Base-by-base conservation (phyloP, 2,797 vertebrate genomes). In the Helicolenus hilgendorfi region DNA sequence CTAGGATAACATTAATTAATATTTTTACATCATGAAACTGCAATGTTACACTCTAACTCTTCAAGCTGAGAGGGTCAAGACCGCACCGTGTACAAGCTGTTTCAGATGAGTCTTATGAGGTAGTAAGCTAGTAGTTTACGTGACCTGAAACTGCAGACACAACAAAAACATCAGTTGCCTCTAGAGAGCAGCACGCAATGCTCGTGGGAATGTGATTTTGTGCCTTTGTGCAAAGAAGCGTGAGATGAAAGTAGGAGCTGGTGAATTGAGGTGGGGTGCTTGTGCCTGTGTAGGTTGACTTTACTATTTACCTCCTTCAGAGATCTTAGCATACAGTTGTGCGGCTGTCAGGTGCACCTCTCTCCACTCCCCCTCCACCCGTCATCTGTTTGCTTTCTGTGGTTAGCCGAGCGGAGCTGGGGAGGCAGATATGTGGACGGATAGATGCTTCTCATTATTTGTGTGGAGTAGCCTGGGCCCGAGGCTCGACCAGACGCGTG, bases 341-440 rank as follows among this genome's bases (percentile, higher is more conserved):
- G 81, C 45, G 84, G 63, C 93, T 94, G 90, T 95, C 92, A 94
- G 94, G 86, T 94, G 92, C 75, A 67, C 74, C 77, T 33, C 80
- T n/a, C 60, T 1, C 7, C 3, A 41, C 2, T 45, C 26, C 79
- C 38, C 38, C 29, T 18, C 63, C 81, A 59, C 86, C 84, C 77
- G 2, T 92, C 93, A 84, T 91, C 83, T 97, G 94, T 95, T 95
- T 96, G 92, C 89, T 93, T 55, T 93, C 72, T 92, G 94, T 35
- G 95, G 94, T 95, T 89, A 89, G 92, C 79, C 2, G 70, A 87
- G 85, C 26, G 1, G 77, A 81, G 91, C 86, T 60, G 74, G 49
- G 74, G 83, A 79, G 83, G 85, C 84, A 73, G 69, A 76, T 90
- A 90, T 92, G 91, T 91, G 90, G 89, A 74, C 4, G 45, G 64